phyloP scores from a whole-genome alignment of 2,113 vertebrate species.

The Ptilonorhynchus violaceus region DNA sequence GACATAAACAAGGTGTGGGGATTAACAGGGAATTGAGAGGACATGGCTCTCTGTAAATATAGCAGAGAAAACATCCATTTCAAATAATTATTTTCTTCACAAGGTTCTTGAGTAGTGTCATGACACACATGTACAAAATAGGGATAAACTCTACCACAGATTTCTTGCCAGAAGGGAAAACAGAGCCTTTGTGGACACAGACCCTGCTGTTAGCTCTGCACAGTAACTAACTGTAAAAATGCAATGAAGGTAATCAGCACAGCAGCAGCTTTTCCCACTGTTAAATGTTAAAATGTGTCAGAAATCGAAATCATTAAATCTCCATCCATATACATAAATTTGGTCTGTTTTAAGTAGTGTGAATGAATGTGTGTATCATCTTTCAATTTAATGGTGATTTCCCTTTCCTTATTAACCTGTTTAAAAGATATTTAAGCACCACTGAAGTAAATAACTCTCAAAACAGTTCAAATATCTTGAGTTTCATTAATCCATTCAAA shows the following conservation, averaged over 20 bases:
- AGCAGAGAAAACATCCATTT: neutral
- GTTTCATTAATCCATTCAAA: neutral
- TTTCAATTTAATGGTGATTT: neutral
- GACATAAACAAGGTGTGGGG: neutral
- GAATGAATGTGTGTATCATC: neutral
- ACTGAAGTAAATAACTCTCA: neutral
- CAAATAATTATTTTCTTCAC: neutral
- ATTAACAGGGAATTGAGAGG: neutral
- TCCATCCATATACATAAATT: neutral
- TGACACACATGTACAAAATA: neutral
- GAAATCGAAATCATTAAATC: neutral
- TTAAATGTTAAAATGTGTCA: neutral
- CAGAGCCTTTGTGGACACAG: neutral
- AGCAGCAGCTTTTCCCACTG: neutral
- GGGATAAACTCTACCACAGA: neutral
- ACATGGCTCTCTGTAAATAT: neutral
- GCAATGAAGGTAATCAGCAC: neutral
- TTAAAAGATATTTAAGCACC: neutral
- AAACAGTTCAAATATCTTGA: neutral
- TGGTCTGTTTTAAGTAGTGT: neutral
- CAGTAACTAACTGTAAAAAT: neutral
- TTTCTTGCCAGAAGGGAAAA: neutral
- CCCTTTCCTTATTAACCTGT: neutral
- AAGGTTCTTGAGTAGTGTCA: neutral
- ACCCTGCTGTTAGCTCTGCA: neutral